Evolutionary conservation across 2,113 vertebrate species (phyloP), one percentile per base, ranked within the genome.

Genomic region (Mustela nigripes): DNA sequence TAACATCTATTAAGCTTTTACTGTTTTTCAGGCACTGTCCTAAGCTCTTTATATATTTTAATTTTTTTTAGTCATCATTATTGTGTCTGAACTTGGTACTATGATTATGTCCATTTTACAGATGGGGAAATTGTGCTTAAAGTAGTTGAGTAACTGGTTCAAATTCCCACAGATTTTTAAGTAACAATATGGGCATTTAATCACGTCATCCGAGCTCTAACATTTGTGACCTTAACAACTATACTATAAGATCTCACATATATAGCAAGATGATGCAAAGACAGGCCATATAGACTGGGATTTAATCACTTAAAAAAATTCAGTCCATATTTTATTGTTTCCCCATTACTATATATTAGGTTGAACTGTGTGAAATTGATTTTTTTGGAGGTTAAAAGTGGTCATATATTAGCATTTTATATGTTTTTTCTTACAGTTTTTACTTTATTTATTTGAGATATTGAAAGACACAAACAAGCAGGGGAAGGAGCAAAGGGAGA

Each of bases 41-140:
- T 89, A 88, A 92, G 31, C 7, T 82, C 58, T 86, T 74, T 12
- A 85, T 42, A 8, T 39, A 94, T 97, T 95, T 93, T 39, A 86
- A 94, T 85, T 89, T 19, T 19, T 48, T 91, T 97, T 91, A 84
- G 8, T 91, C 19, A 42, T 21, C 48, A 79, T 7, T 78, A 94
- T 79, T 11, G 28, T 93, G 6, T 84, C 1, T n/a, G 18, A 82
- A 50, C 60, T 91, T 83, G 45, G 53, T 65, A 48, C 1, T 60
- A 2, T 67, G 33, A 87, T 74, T 93, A 80, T 83, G 26, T 94
- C 22, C 24, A 87, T 89, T 92, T 86, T 89, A 69, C 24, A 89
- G 7, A 80, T 95, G 36, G 62, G 26, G 5, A 97, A 92, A 92
- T 58, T 76, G 5, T 83, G 4, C 76, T 87, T 33, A 84, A 48